These are phyloP conservation scores for Heliconius hermathena DNA, from an alignment of 1,140 invertebrate species.

Conservation along the genomic window DNA sequence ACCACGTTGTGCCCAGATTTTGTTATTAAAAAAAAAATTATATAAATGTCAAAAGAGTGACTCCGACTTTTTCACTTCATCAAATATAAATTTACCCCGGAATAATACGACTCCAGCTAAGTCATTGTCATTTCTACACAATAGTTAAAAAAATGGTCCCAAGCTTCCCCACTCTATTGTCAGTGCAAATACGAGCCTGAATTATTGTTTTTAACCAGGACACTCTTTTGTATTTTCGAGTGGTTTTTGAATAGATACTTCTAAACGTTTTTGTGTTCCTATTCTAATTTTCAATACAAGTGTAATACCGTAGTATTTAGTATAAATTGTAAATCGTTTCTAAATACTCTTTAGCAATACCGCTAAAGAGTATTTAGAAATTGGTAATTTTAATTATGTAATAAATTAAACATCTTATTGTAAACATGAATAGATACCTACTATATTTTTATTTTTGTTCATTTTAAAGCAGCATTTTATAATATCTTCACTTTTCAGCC, in stretches of 20 bases:
- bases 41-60: constrained; percentile 57
- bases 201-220: constrained; percentile 73
- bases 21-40: constrained; percentile 49
- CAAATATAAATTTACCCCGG: constrained; percentile 75
- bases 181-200: constrained; percentile 51
- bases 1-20: constrained; percentile 57
- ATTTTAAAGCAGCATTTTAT: no score
- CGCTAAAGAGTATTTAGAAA: background rate
- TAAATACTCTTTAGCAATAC: constrained; percentile 23
- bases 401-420: background rate
- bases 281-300: constrained; percentile 33
- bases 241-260: constrained; percentile 56
- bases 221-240: constrained; percentile 58
- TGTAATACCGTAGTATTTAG: constrained; percentile 27
- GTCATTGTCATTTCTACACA: constrained; percentile 54
- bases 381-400: background rate
- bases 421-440: no score
- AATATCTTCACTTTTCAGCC: no score
- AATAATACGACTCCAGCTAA: constrained; percentile 66
- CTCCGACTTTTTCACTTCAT: constrained; percentile 78
- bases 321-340: constrained; percentile 17
- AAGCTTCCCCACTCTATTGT: constrained; percentile 54
- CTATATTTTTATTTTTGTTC: no score
- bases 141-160: constrained; percentile 47
- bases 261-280: constrained; percentile 41